Conservation (phyloP, 2,888 invertebrate genomes). For the Andrena bicolor region DNA sequence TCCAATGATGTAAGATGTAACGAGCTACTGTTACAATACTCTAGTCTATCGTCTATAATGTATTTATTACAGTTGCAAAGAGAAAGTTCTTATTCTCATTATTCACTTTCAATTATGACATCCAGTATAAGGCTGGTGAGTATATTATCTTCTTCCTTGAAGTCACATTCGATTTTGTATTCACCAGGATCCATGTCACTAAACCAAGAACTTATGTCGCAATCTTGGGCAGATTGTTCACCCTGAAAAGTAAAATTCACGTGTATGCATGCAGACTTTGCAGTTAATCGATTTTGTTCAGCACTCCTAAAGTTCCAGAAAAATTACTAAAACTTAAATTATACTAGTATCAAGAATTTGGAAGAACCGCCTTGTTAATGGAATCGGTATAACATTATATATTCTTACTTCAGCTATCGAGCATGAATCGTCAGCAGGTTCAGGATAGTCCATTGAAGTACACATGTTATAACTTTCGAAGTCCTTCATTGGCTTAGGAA, state of each 20-base stretch:
- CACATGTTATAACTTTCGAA: neutral
- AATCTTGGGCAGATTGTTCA: neutral
- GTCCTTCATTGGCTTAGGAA: neutral
- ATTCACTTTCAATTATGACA: neutral
- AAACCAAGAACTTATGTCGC: neutral
- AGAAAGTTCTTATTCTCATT: neutral
- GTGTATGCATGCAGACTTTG: neutral
- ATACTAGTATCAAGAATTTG: too few species aligned
- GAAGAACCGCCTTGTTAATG: neutral
- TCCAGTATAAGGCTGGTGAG: rapidly evolving
- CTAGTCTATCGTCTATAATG: neutral
- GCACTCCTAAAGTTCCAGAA: neutral
- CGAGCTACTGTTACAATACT: neutral
- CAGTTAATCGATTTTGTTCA: neutral
- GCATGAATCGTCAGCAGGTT: neutral
- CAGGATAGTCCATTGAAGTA: neutral
- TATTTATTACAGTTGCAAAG: neutral
- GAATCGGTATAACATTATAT: neutral
- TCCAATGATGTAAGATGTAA: neutral
- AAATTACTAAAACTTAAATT: too few species aligned
- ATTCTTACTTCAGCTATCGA: neutral
- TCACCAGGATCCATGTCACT: neutral
- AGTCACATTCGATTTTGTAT: neutral
- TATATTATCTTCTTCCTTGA: neutral
- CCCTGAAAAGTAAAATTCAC: constrained; percentile 16